phyloP scores from a whole-genome alignment of 2,888 invertebrate genomes.

The Aleiodes testaceus region DNA sequence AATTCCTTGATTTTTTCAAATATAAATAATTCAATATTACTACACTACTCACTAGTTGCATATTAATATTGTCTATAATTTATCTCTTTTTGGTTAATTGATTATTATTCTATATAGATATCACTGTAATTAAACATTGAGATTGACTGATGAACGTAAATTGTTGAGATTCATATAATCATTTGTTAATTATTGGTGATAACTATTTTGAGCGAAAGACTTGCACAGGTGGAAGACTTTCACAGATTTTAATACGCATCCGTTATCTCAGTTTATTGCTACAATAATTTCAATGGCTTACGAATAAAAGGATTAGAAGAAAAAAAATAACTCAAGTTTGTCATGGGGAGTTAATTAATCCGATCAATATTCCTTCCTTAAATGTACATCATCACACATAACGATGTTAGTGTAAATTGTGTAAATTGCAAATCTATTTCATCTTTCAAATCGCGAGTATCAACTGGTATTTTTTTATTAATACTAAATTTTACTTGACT shows the following conservation, averaged over 20 bases:
- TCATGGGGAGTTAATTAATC: too few relatives aligned
- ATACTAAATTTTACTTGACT: too few relatives aligned
- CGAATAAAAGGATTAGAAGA: neutral
- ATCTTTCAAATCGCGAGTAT: too few relatives aligned
- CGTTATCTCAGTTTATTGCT: neutral
- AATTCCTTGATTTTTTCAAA: too few relatives aligned
- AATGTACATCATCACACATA: too few relatives aligned
- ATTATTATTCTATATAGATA: slow-evolving; percentile 21
- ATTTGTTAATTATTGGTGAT: neutral
- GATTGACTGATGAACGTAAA: neutral
- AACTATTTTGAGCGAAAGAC: neutral
- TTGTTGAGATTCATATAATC: neutral
- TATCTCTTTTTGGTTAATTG: neutral
- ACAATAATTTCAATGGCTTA: neutral
- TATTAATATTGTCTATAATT: slow-evolving; percentile 4
- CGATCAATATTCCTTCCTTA: too few relatives aligned
- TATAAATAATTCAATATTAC: too few relatives aligned
- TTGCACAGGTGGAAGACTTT: slow-evolving; percentile 11
- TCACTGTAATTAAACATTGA: slow-evolving; percentile 12
- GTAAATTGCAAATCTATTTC: too few relatives aligned
- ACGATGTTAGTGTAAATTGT: too few relatives aligned
- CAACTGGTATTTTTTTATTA: too few relatives aligned
- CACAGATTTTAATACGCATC: neutral
- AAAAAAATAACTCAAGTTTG: too few relatives aligned
- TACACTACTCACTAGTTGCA: too few relatives aligned